phyloP scores from a whole-genome alignment of 2,113 vertebrate species.

The Pteruthius melanotis region DNA sequence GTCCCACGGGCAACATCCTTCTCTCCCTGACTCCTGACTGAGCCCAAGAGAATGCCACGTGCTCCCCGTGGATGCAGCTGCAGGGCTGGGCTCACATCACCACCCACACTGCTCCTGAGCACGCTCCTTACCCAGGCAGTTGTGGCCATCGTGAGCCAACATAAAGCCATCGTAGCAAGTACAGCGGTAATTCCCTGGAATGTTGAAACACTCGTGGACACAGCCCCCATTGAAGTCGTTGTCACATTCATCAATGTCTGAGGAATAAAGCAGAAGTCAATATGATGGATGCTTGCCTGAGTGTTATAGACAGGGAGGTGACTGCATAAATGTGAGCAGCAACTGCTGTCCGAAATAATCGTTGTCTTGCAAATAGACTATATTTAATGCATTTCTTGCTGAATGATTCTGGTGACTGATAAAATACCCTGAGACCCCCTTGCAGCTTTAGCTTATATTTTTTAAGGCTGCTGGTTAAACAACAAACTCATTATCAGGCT shows the following conservation, averaged over 20 bases:
- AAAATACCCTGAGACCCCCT: background rate
- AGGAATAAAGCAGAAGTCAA: slow-evolving; percentile 64
- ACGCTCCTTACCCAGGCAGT: slow-evolving; percentile 89
- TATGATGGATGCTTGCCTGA: slow-evolving; percentile 38
- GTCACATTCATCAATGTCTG: slow-evolving; percentile 96
- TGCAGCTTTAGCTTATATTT: background rate
- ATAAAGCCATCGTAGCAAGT: slow-evolving; percentile 95
- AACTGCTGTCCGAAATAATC: background rate
- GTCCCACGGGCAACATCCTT: background rate
- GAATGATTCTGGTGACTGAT: background rate
- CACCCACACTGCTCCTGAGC: background rate
- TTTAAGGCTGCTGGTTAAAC: background rate
- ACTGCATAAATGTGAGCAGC: background rate
- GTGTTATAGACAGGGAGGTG: background rate
- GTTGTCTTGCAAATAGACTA: slow-evolving; percentile 1
- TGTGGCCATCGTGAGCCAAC: slow-evolving; percentile 94
- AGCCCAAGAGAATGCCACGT: background rate
- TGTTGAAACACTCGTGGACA: slow-evolving; percentile 96
- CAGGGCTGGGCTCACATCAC: background rate
- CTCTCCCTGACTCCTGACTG: background rate
- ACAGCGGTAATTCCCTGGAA: slow-evolving; percentile 96
- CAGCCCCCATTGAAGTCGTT: slow-evolving; percentile 92
- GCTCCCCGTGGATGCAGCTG: background rate
- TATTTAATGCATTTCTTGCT: background rate
- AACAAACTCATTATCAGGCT: background rate